Conservation (phyloP, 2,797 vertebrate species). For the Acropternis orthonyx region DNA sequence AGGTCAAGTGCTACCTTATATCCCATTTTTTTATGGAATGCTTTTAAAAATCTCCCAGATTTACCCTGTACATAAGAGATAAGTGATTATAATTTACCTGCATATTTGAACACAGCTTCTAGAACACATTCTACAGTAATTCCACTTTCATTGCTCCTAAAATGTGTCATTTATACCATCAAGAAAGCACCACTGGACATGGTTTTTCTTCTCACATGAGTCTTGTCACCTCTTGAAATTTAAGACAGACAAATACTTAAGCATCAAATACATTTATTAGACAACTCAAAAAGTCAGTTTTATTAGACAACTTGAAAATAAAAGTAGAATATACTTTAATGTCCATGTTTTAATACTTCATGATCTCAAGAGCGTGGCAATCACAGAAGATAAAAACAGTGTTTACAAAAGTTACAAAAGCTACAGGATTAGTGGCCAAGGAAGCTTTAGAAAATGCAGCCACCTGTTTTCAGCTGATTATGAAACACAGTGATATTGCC, state of each 20-base stretch:
- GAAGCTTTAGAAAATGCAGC: background rate
- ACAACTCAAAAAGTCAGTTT: conserved; percentile 34
- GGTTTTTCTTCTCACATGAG: background rate
- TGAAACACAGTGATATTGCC: background rate
- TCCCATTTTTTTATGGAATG: background rate
- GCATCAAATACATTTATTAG: conserved; percentile 41
- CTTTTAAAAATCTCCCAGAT: background rate
- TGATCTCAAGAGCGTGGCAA: background rate
- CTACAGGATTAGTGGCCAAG: background rate
- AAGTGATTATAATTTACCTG: background rate
- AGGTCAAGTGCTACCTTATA: background rate
- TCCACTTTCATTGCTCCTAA: background rate
- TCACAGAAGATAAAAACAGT: background rate
- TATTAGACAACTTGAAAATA: conserved; percentile 10
- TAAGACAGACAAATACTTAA: background rate
- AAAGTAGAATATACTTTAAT: background rate
- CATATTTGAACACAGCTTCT: background rate
- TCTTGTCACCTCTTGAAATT: background rate
- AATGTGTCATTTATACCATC: background rate
- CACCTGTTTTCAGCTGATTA: background rate
- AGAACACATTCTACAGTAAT: background rate
- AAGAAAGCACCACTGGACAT: background rate
- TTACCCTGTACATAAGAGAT: rapidly evolving
- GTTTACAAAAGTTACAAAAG: conserved; percentile 48
- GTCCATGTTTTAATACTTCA: background rate